Conservation (phyloP, 2,888 invertebrate genomes). For the Glomeris marginata region DNA sequence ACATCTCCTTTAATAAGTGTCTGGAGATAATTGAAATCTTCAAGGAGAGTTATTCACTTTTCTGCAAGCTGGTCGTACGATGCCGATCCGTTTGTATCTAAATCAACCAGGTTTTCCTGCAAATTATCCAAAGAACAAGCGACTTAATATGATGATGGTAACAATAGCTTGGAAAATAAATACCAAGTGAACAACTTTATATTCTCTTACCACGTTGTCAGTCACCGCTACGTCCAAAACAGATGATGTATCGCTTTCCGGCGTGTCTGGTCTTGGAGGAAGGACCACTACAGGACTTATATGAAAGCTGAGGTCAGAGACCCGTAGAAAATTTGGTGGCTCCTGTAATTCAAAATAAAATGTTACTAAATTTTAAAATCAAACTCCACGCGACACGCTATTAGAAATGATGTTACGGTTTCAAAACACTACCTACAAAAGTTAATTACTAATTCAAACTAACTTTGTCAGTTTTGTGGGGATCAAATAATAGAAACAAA, state of each 20-base stretch:
- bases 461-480: no score
- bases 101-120: neutral
- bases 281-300: conserved; percentile 84
- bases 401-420: no score
- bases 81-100: conserved; percentile 31
- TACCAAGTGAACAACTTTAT: no score
- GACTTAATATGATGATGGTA: neutral
- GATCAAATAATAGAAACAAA: neutral
- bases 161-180: no score
- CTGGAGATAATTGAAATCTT: neutral
- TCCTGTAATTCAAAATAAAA: conserved; percentile 34
- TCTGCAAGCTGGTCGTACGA: conserved; percentile 36
- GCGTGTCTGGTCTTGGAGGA: conserved; percentile 41
- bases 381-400: neutral
- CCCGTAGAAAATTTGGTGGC: conserved; percentile 87
- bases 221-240: conserved; percentile 32
- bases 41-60: conserved; percentile 25
- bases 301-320: conserved; percentile 84
- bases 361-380: neutral
- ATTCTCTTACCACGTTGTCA: conserved; percentile 29
- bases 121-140: neutral
- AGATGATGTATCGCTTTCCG: conserved; percentile 27
- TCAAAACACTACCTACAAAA: no score
- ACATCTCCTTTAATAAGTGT: neutral
- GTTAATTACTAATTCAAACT: no score